These are phyloP conservation scores for Villa cingulata DNA, from an alignment of 2,888 invertebrate genomes.

Conservation along the genomic window DNA sequence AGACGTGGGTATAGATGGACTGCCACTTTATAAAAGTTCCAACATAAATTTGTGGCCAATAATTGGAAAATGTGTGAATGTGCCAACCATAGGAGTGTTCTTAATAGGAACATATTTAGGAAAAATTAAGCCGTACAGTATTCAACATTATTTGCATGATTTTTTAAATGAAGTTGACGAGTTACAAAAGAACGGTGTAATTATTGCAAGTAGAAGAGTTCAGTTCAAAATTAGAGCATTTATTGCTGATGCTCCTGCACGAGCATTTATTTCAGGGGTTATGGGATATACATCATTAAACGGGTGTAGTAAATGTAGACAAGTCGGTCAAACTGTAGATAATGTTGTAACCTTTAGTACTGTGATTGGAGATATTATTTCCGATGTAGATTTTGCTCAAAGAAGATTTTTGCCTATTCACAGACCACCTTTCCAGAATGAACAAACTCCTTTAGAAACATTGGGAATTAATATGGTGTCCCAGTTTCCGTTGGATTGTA, in stretches of 20 bases:
- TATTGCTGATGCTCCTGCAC: background rate
- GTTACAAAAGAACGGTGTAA: background rate
- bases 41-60: background rate
- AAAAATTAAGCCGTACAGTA: background rate
- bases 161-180: background rate
- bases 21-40: background rate
- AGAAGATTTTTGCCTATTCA: constrained; percentile 1
- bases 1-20: background rate
- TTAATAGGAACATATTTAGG: background rate
- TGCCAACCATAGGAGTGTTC: background rate
- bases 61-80: background rate
- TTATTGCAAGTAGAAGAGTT: too few relatives aligned
- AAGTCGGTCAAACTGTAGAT: background rate
- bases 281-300: background rate
- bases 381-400: background rate
- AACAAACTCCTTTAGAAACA: too few relatives aligned
- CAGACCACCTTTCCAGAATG: background rate
- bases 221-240: background rate
- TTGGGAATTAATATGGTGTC: too few relatives aligned
- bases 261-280: background rate
- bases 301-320: background rate
- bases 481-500: background rate
- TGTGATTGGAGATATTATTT: background rate
- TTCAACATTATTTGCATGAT: background rate
- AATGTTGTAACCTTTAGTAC: background rate